A percentile compares a stretch with the other conserved stretches of the same genome.
Evolutionary conservation across 2,113 vertebrate species (phyloP).

Genomic region (Scopus umbretta): DNA sequence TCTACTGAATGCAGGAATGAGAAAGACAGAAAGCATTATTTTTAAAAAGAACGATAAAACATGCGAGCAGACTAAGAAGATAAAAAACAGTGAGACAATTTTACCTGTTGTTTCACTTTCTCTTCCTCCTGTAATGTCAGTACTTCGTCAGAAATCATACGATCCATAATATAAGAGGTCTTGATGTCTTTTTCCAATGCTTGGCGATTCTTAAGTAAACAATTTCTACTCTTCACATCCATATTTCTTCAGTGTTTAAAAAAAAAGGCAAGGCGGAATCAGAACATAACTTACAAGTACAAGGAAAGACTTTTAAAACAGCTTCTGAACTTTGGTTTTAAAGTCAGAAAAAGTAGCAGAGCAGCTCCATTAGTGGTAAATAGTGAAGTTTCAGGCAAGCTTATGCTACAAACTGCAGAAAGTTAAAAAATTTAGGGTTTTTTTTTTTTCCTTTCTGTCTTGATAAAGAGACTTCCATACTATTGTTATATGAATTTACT

Average conservation of each 20-base stretch:
- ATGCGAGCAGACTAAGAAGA: background rate
- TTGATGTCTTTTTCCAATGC: slow-evolving; percentile 89
- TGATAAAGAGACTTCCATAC: background rate
- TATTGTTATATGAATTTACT: background rate
- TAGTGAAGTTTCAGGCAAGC: background rate
- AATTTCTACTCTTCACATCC: slow-evolving; percentile 84
- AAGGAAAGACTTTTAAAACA: background rate
- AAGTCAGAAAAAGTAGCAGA: background rate
- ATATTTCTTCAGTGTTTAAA: slow-evolving; percentile 58
- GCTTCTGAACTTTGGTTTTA: background rate
- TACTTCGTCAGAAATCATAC: slow-evolving; percentile 85
- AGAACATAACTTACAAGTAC: background rate
- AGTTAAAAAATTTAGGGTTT: background rate
- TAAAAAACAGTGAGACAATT: background rate
- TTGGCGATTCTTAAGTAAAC: slow-evolving; percentile 78
- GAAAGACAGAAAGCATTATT: background rate
- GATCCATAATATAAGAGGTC: slow-evolving; percentile 89
- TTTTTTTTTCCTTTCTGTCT: background rate
- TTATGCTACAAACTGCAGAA: background rate
- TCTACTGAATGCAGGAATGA: background rate
- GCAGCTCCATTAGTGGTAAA: background rate
- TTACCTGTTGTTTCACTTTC: slow-evolving; percentile 80
- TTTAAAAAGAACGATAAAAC: background rate
- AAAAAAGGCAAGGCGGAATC: background rate
- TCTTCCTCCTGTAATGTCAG: slow-evolving; percentile 85